Percentiles rank a stretch among this genome's conserved stretches.
phyloP scores from a whole-genome alignment of 1,140 invertebrate genomes.

The Zophobas morio region DNA sequence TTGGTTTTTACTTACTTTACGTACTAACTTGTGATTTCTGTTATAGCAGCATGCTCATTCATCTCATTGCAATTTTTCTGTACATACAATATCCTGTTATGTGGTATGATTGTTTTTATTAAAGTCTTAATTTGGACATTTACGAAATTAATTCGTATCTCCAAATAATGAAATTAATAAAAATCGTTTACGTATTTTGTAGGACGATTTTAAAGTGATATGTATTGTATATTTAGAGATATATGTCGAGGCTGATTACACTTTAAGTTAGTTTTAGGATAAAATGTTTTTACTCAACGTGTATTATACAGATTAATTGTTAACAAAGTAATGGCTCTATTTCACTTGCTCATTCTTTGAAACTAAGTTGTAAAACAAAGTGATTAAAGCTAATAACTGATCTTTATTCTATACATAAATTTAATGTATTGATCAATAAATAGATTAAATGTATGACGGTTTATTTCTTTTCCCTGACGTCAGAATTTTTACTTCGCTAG shows the following conservation, averaged over 20 bases:
- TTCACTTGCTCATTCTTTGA: constrained; percentile 52
- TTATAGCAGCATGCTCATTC: constrained; percentile 8
- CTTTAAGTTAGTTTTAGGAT: constrained; percentile 48
- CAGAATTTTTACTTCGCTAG: background rate
- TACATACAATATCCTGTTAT: constrained; percentile 6
- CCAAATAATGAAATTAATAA: constrained; percentile 20
- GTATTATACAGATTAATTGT: constrained; percentile 41
- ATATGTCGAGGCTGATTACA: constrained; percentile 59
- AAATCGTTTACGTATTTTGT: constrained; percentile 38
- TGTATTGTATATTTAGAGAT: constrained; percentile 48
- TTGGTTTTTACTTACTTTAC: constrained; percentile 1
- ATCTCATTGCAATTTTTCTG: constrained; percentile 36
- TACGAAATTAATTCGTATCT: constrained; percentile 2
- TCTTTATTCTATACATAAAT: constrained; percentile 43
- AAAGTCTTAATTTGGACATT: constrained; percentile 11
- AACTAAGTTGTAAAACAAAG: constrained; percentile 37
- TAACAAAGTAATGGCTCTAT: constrained; percentile 51
- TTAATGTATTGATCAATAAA: constrained; percentile 41
- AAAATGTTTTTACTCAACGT: constrained; percentile 54
- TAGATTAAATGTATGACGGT: constrained; percentile 18
- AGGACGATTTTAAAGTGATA: constrained; percentile 49
- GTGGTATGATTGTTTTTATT: constrained; percentile 35
- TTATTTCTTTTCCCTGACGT: constrained; percentile 13
- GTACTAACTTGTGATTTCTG: background rate
- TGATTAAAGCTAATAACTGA: constrained; percentile 36